Evolutionary conservation across 2,888 invertebrate genomes (phyloP), one percentile per base, ranked within the genome.

Genomic region (Schizaphis graminum): DNA sequence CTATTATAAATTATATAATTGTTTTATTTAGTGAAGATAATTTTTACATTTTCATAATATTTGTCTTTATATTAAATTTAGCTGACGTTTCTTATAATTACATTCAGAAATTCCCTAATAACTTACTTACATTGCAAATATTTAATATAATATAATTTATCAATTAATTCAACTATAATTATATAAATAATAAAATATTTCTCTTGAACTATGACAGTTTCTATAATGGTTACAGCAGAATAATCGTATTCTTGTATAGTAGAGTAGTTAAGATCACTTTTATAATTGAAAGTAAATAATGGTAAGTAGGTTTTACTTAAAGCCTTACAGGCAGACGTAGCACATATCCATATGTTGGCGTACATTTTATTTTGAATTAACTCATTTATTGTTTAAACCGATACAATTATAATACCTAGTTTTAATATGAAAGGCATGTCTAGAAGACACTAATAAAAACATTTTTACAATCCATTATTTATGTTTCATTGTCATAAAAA

Each of bases 401-500:
- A 67, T 35, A 67, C 7, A 16, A n/a, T 67, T 11, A 41, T 67
- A 77, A 21, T 8, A n/a, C n/a, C n/a, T n/a, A 77, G 8, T 35
- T 35, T 8, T 77, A 35, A 77, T 35, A 35, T 8, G 21, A 35
- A 77, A 35, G 35, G 21, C 0, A 8, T 77, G 35, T 35, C 21
- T 77, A 77, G 21, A 35, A 77, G 35, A 77, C 67, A 77, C 21
- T 77, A 77, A 35, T 35, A 21, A 77, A 77, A 77, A 77, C 8
- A 41, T 53, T 84, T 28, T 91, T 49, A 53, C 41, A 84, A 84
- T 84, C 7, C 53, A 91, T 84, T 91, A 84, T 56, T 84, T 84
- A 84, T 77, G 35, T 91, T 91, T 77, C 53, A 49, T 53, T 84
- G 41, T 53, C 84, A 44, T 85, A 44, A 91, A 91, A 91, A 91